These are phyloP conservation scores for Rhaphigaster nebulosa DNA, from an alignment of 2,888 invertebrate genomes.

Conservation along the genomic window DNA sequence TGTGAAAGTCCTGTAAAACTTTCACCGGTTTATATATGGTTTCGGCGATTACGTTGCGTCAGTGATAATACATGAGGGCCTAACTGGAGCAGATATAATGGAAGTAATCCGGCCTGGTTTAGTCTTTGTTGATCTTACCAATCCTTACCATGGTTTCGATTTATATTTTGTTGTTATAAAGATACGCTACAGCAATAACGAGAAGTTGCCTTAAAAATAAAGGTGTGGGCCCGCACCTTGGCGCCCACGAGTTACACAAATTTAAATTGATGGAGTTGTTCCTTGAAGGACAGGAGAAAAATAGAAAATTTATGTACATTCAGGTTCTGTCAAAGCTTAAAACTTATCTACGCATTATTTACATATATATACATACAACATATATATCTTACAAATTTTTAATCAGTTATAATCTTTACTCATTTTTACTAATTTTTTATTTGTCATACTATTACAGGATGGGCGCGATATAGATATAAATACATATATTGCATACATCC, in stretches of 20 bases:
- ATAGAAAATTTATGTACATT: not conserved
- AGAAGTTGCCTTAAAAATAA: not conserved
- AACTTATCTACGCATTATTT: not conserved
- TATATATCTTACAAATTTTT: too few relatives aligned
- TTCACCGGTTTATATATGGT: not conserved
- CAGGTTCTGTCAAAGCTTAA: not conserved
- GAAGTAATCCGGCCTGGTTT: not conserved
- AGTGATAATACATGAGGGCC: not conserved
- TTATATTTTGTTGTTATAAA: not conserved
- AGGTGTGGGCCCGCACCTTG: slow-evolving; percentile 3
- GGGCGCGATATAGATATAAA: too few relatives aligned
- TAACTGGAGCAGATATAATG: not conserved
- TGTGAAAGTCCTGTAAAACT: not conserved
- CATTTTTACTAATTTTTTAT: too few relatives aligned
- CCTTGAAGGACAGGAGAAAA: not conserved
- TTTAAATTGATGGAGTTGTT: not conserved
- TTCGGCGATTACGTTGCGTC: not conserved
- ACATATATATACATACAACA: too few relatives aligned
- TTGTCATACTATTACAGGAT: too few relatives aligned
- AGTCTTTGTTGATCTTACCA: not conserved
- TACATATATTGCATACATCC: too few relatives aligned
- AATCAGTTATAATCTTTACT: too few relatives aligned
- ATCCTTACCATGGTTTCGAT: not conserved
- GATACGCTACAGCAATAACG: too few relatives aligned
- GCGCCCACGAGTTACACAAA: not conserved